A percentile compares a stretch with the other conserved stretches of the same genome.
These are phyloP conservation scores for Anthopleura xanthogrammica DNA, from an alignment of 92 coral and sea anemone species.

Conservation along the genomic window DNA sequence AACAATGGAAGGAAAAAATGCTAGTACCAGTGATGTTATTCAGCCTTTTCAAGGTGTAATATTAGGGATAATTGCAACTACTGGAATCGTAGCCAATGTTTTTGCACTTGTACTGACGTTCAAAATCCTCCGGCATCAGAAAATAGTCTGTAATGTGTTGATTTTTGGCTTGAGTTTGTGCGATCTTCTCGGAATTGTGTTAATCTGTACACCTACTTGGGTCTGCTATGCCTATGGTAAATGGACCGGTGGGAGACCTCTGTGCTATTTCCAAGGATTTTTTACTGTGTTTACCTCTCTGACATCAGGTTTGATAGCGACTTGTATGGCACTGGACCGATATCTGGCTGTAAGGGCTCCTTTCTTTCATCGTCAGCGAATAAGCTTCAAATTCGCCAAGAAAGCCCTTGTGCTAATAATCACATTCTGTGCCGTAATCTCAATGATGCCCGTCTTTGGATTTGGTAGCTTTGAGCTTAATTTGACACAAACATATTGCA, in stretches of 20 bases:
- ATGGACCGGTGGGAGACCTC: conserved; percentile 64
- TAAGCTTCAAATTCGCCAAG: conserved; percentile 50
- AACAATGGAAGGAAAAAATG: neutral
- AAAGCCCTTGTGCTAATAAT: conserved; percentile 34
- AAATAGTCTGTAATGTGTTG: conserved; percentile 74
- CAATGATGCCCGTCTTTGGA: conserved; percentile 55
- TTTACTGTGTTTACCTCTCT: conserved; percentile 67
- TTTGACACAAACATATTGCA: conserved; percentile 66
- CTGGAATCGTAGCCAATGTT: conserved; percentile 66
- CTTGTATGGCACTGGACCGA: conserved; percentile 75
- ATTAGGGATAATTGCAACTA: conserved; percentile 22
- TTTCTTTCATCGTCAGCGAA: conserved; percentile 65
- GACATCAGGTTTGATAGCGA: conserved; percentile 70
- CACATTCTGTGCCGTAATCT: conserved; percentile 40
- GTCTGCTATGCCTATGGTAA: conserved; percentile 53
- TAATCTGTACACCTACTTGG: conserved; percentile 76
- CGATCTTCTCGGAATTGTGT: conserved; percentile 59
- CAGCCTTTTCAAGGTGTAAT: conserved; percentile 32
- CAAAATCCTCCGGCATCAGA: conserved; percentile 53
- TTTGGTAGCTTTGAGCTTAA: conserved; percentile 75
- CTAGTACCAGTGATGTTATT: neutral
- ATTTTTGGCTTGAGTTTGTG: conserved; percentile 66
- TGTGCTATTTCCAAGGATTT: conserved; percentile 83
- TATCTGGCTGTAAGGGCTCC: conserved; percentile 68
- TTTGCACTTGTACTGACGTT: conserved; percentile 65